Conservation (phyloP, 2,888 invertebrate species). For the Hedya salicella region DNA sequence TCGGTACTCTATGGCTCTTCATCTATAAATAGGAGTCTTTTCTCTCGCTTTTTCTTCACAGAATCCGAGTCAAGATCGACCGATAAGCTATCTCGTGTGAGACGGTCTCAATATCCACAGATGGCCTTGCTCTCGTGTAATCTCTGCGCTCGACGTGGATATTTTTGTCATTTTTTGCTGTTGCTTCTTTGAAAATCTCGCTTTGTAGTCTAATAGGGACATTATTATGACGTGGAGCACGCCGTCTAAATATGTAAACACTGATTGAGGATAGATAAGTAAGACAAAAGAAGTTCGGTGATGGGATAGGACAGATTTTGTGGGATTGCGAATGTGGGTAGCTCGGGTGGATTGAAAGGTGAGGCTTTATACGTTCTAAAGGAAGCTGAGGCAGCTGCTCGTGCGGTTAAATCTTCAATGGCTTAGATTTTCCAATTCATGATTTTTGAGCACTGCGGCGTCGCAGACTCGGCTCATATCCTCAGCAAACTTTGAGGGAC, state of each 20-base stretch:
- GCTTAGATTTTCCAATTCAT: constrained; percentile 39
- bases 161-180: constrained; percentile 81
- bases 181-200: constrained; percentile 78
- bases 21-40: constrained; percentile 83
- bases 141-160: constrained; percentile 71
- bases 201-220: constrained; percentile 83
- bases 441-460: constrained; percentile 22
- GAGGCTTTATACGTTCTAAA: constrained; percentile 28
- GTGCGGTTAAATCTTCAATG: constrained; percentile 35
- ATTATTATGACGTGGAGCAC: constrained; percentile 83
- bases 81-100: constrained; percentile 82
- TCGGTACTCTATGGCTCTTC: constrained; percentile 74
- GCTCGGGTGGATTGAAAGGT: constrained; percentile 22
- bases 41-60: constrained; percentile 82
- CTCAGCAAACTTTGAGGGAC: neutral
- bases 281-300: constrained; percentile 73
- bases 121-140: constrained; percentile 81
- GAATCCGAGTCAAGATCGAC: constrained; percentile 80
- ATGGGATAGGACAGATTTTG: constrained; percentile 63
- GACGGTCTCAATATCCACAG: constrained; percentile 85
- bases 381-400: constrained; percentile 38
- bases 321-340: constrained; percentile 51
- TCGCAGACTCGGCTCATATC: constrained; percentile 8
- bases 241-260: constrained; percentile 81
- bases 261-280: constrained; percentile 82